Conservation (phyloP, 2,888 invertebrate genomes). For the Branchipolynoe longqiensis region DNA sequence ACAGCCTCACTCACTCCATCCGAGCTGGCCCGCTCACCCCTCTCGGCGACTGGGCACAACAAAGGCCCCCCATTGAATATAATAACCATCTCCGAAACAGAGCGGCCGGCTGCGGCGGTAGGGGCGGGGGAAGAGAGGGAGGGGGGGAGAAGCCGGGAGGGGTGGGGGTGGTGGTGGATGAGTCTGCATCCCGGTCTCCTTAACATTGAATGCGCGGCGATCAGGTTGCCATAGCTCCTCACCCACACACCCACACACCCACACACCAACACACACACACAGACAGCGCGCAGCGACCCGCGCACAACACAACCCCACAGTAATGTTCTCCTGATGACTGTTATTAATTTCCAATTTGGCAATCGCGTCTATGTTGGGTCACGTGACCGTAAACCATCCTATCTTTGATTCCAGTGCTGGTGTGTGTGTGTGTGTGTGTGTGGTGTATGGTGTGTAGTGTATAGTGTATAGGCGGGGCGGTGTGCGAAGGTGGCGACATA, state of each 20-base stretch:
- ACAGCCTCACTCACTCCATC: constrained; percentile 26
- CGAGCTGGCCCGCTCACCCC: constrained; percentile 8
- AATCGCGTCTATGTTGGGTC: not conserved
- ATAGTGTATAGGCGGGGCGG: no score
- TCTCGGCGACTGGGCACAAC: constrained; percentile 22
- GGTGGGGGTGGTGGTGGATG: not conserved
- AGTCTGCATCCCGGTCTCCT: not conserved
- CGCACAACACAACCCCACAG: not conserved
- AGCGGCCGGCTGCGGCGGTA: no score
- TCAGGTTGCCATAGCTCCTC: constrained; percentile 38
- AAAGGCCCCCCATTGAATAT: constrained; percentile 18
- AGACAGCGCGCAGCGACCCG: not conserved
- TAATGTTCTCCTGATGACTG: constrained; percentile 41
- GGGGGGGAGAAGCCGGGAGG: no score
- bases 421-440: no score
- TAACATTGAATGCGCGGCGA: constrained; percentile 28
- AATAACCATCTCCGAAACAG: constrained; percentile 45
- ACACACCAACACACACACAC: not conserved
- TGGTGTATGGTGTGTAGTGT: no score
- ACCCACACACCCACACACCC: not conserved
- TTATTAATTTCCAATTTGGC: constrained; percentile 41
- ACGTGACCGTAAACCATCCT: constrained; percentile 28
- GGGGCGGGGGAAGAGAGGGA: no score
- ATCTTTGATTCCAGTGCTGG: constrained; percentile 29
- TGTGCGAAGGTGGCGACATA: constrained; percentile 10